Percentiles rank a stretch among this genome's conserved stretches.
Conservation (phyloP, 2,888 invertebrate species). For the Lottia gigantea region DNA sequence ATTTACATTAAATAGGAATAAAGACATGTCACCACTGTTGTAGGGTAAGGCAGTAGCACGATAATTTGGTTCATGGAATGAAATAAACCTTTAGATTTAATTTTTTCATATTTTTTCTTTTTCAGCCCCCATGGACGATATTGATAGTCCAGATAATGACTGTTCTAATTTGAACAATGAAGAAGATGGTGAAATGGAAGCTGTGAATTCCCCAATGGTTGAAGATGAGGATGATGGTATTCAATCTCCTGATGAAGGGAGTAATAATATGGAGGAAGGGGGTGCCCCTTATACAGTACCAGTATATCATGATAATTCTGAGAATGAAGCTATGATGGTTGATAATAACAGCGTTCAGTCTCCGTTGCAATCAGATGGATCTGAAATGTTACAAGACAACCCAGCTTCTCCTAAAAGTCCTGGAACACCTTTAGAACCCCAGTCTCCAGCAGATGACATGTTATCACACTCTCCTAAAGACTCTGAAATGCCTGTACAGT, state of each 20-base stretch:
- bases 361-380: not conserved
- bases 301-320: not conserved
- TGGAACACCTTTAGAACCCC: not conserved
- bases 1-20: no score
- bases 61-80: no score
- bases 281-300: no score
- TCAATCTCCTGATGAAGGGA: not conserved
- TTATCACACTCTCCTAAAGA: not conserved
- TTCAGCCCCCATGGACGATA: slow-evolving; percentile 3
- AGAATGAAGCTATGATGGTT: not conserved
- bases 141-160: not conserved
- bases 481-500: not conserved
- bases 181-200: slow-evolving; percentile 12
- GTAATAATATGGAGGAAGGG: not conserved
- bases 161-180: slow-evolving; percentile 4
- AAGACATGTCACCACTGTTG: no score
- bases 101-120: no score
- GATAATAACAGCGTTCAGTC: not conserved
- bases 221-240: slow-evolving; percentile 18
- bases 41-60: no score
- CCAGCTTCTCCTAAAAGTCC: not conserved
- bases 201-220: not conserved
- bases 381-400: not conserved
- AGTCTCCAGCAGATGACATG: not conserved
- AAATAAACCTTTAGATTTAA: no score